A percentile compares a stretch with the other conserved stretches of the same genome.
Conservation (phyloP, 1,140 invertebrate species). For the Sinella curviseta region DNA sequence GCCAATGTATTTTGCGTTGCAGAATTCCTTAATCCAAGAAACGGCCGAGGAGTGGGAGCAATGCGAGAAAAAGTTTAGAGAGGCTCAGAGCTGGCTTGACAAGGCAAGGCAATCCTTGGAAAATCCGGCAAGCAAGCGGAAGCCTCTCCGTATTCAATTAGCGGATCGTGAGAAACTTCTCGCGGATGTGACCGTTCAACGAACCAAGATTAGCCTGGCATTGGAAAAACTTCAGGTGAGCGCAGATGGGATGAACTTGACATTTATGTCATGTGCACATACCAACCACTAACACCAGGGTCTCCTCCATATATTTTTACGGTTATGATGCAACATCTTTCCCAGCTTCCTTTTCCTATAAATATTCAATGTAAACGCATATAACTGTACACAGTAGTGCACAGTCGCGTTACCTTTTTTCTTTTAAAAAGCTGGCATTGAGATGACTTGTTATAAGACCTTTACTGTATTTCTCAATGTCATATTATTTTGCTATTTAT, state of each 20-base stretch:
- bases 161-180: constrained; percentile 80
- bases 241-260: constrained; percentile 35
- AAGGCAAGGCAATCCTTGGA: constrained; percentile 77
- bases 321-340: neutral
- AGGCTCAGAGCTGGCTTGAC: constrained; percentile 83
- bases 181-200: constrained; percentile 83
- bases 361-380: too few relatives aligned
- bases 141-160: constrained; percentile 79
- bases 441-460: too few relatives aligned
- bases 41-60: constrained; percentile 92
- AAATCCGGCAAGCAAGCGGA: constrained; percentile 77
- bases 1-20: too few relatives aligned
- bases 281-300: too few relatives aligned
- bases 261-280: neutral
- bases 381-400: too few relatives aligned
- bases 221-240: constrained; percentile 84
- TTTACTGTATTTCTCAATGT: neutral
- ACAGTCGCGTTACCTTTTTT: too few relatives aligned
- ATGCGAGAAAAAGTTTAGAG: constrained; percentile 89
- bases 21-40: constrained; percentile 85
- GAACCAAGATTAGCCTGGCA: constrained; percentile 85
- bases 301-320: neutral
- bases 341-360: too few relatives aligned
- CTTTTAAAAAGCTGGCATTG: too few relatives aligned
- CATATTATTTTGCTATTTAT: neutral